Base-by-base conservation (phyloP, 2,797 vertebrate species). In the Podarcis lilfordi region DNA sequence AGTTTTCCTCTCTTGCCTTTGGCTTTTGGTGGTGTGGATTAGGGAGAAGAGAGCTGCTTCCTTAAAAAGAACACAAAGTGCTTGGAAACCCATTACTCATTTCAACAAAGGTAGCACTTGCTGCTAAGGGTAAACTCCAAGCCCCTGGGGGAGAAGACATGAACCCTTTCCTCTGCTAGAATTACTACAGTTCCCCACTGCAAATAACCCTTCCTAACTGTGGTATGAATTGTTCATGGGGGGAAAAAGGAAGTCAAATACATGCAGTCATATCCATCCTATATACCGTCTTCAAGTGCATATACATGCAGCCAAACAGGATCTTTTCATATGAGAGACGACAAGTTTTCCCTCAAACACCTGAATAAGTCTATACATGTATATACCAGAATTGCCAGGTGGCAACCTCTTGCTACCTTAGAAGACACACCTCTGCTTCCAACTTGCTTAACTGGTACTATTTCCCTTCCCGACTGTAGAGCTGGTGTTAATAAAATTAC, bases 21-120 rank as follows among this genome's bases (percentile, higher is more conserved):
- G 69, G 21, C 4, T 89, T 89, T 91, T 74, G 84, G 40, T 32
- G 17, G 9, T 82, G 91, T 88, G 25, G 32, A 86, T 82, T 86
- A 82, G 89, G 27, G 75, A 75, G 8, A 35, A 5, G 43, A 87
- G 80, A 8, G 4, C 0, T 0, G 3, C 1, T 13, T 68, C 69
- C 84, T 71, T 55, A 75, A 84, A 11, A 7, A 7, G 27, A 32
- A 64, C 78, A 3, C 43, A 71, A 77, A 37, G 32, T 59, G 37
- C 32, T 80, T 77, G 43, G 84, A 91, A 88, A 86, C 80, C 74
- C 85, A 43, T 4, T 75, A 1, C 0, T 1, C 3, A 8, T 5
- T n/a, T 71, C 89, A 83, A 3, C 21, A 74, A 69, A 1, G 1
- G 8, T 11, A 83, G 55, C 87, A 2, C n/a, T 82, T 21, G 21